phyloP scores from a whole-genome alignment of 2,797 vertebrate species.

The Pagetopsis macropterus region DNA sequence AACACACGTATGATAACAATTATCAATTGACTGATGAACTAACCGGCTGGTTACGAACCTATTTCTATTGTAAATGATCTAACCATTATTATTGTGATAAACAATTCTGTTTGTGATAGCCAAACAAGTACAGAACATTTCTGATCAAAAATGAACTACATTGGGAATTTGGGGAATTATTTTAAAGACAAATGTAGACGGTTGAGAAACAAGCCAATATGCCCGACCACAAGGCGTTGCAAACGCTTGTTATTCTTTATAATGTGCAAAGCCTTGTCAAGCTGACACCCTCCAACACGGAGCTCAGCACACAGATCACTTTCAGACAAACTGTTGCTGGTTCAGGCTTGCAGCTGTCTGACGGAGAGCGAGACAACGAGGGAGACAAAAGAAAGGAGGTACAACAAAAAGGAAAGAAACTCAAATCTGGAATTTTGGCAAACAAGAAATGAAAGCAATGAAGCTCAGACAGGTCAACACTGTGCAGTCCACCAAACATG shows the following conservation, averaged over 20 bases:
- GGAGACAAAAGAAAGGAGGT: background rate
- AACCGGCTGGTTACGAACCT: no score
- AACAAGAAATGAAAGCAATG: background rate
- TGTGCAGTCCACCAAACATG: constrained; percentile 3
- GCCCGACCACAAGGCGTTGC: no score
- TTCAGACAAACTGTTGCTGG: constrained; percentile 52
- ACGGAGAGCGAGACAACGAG: constrained; percentile 7
- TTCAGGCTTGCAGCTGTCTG: constrained; percentile 63
- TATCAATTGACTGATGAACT: no score
- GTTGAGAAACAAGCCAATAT: no score
- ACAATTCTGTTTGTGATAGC: no score
- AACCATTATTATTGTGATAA: no score
- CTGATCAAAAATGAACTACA: no score
- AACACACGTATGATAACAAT: no score
- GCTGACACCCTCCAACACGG: constrained; percentile 58
- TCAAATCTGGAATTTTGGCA: constrained; percentile 9
- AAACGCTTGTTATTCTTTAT: constrained; percentile 63
- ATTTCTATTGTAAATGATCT: no score
- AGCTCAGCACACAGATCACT: constrained; percentile 44
- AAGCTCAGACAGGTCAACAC: background rate
- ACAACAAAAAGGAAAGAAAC: background rate
- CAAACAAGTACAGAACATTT: no score
- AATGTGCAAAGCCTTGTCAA: constrained; percentile 64
- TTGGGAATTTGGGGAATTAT: no score
- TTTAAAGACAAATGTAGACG: no score